These are phyloP conservation scores for Megalopta genalis DNA, from an alignment of 1,140 invertebrate species.

Conservation along the genomic window DNA sequence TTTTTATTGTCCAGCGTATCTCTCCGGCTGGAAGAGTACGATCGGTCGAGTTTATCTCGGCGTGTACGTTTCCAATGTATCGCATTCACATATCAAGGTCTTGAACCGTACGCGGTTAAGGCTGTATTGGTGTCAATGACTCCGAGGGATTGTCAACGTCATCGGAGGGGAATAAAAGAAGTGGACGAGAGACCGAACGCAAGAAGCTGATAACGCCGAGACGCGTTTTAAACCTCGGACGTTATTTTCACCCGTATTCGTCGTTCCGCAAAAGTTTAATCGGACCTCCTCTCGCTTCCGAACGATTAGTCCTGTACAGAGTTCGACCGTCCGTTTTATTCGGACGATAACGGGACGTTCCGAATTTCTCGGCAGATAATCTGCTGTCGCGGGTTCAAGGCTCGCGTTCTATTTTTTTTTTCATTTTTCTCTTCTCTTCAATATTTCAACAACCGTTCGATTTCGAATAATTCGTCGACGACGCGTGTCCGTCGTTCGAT, in stretches of 20 bases:
- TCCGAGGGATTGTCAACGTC: constrained; percentile 55
- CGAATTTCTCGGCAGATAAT: neutral
- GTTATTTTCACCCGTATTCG: neutral
- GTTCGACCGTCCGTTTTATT: neutral
- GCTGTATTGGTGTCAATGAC: constrained; percentile 66
- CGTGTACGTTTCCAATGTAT: constrained; percentile 56
- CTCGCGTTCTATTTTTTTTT: neutral
- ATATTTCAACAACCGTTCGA: neutral
- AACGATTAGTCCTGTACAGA: neutral
- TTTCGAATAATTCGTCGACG: neutral
- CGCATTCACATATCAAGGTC: constrained; percentile 59
- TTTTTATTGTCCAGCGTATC: constrained; percentile 44
- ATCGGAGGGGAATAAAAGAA: constrained; percentile 20
- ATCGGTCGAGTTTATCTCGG: constrained; percentile 48
- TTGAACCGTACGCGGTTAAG: constrained; percentile 54
- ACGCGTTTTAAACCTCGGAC: constrained; percentile 31
- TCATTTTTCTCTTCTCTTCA: neutral
- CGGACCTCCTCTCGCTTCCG: neutral
- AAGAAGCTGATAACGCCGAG: constrained; percentile 21
- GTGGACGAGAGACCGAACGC: neutral
- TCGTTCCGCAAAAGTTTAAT: neutral
- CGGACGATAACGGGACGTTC: neutral
- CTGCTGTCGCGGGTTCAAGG: neutral
- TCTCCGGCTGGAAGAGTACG: constrained; percentile 20
- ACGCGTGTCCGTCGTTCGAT: neutral